These are phyloP conservation scores for Thera obeliscata DNA, from an alignment of 2,888 invertebrate species.

Conservation along the genomic window DNA sequence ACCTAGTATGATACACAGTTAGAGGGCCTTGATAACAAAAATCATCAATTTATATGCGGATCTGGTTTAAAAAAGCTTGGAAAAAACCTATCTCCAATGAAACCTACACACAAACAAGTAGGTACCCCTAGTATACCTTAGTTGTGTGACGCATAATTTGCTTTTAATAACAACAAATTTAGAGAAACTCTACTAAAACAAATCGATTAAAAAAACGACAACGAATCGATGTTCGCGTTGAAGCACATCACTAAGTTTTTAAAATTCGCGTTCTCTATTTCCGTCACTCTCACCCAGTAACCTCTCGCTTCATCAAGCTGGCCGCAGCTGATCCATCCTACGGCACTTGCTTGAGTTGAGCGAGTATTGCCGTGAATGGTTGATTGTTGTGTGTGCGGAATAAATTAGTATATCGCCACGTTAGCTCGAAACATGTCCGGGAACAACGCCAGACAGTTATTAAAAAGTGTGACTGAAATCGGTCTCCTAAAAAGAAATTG, in stretches of 20 bases:
- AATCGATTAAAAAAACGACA: conserved; percentile 6
- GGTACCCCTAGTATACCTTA: too few species aligned
- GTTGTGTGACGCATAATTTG: too few species aligned
- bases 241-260: conserved; percentile 26
- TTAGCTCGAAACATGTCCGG: conserved; percentile 61
- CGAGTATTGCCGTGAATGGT: conserved; percentile 39
- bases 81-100: too few species aligned
- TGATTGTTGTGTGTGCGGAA: conserved; percentile 38
- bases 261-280: conserved; percentile 27
- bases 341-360: conserved; percentile 40
- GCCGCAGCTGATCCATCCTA: conserved; percentile 37
- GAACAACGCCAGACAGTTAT: conserved; percentile 63
- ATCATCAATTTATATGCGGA: too few species aligned
- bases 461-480: conserved; percentile 67
- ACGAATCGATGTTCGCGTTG: conserved; percentile 8
- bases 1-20: too few species aligned
- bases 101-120: too few species aligned
- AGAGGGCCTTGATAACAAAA: too few species aligned
- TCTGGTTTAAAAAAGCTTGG: too few species aligned
- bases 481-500: conserved; percentile 61
- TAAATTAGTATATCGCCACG: conserved; percentile 42
- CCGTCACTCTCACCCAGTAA: conserved; percentile 34
- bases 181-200: not conserved
- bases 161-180: too few species aligned
- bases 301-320: conserved; percentile 37